Conservation (phyloP, 2,797 vertebrate species). For the Pipistrellus nathusii region DNA sequence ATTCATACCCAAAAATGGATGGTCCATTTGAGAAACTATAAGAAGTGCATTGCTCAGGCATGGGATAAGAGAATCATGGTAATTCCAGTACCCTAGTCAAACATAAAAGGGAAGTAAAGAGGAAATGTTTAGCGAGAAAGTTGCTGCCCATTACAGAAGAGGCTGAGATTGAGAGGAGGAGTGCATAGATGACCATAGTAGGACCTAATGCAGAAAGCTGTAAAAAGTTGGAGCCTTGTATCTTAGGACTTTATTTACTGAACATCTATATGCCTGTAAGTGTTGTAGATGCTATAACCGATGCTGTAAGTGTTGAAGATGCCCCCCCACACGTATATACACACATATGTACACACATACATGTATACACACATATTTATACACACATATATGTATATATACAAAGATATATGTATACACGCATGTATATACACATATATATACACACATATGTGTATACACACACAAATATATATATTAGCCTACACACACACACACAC, state of each 20-base stretch:
- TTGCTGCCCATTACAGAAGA: background rate
- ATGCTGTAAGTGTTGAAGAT: too few relatives aligned
- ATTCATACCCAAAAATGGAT: background rate
- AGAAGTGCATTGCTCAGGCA: background rate
- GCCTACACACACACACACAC: too few relatives aligned
- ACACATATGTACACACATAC: too few relatives aligned
- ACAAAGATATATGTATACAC: too few relatives aligned
- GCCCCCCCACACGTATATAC: too few relatives aligned
- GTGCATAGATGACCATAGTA: background rate
- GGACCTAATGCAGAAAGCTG: background rate
- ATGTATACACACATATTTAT: too few relatives aligned
- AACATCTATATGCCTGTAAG: background rate
- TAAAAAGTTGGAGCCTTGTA: background rate
- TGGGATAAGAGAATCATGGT: too few relatives aligned
- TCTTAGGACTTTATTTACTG: background rate
- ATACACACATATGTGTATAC: too few relatives aligned
- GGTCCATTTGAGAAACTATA: background rate
- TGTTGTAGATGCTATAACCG: too few relatives aligned
- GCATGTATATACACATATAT: too few relatives aligned
- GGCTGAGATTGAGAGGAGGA: background rate
- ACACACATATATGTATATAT: too few relatives aligned
- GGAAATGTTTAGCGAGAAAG: background rate
- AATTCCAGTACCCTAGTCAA: background rate
- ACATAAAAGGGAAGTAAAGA: background rate
- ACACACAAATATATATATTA: too few relatives aligned